Evolutionary conservation across 1,140 invertebrate genomes (phyloP), one percentile per base, ranked within the genome.

Genomic region (Polypedilum vanderplanki): DNA sequence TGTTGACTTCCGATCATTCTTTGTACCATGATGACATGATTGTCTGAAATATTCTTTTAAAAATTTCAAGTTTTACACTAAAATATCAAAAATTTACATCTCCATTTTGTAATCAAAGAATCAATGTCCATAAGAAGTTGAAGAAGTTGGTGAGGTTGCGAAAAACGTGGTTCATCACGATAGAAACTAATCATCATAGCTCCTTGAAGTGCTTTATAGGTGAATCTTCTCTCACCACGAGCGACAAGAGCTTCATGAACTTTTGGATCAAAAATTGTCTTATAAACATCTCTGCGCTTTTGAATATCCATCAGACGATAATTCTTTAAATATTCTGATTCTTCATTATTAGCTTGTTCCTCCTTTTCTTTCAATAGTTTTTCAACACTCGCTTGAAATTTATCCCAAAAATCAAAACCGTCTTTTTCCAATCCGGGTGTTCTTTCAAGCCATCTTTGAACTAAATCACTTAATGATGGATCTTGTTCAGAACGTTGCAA

Each of bases 11-110:
- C 98, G 78, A 99, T 96, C 97, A 99, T 99, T 80, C 97, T 87
- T 83, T 99, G 97, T n/a, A 99, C 98, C 90, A 99, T 93, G 77
- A 98, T 90, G 20, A 99, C 93, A 81, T 99, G 98, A 84, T 98
- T 99, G 83, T 98, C 97, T 99, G 79, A 10, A 57, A 85, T 78
- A 77, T 75, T 57, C 24, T 46, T 7, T 70, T 20, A 70, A 70
- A 70, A 1, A 20, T 20, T 70, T 20, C 18, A 22, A n/a, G 5
- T 20, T 70, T 18, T 10, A 7, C n/a, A 70, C 7, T 20, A 70
- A 22, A 9, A 10, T 20, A 41, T 40, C 41, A 75, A 22, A 74
- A 77, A 87, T 91, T 91, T 88, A 99, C 97, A 98, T 85, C 98
- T 88, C 98, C 98, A 99, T 85, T 99, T 99, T n/a, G 96, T 98